Percentiles rank a stretch among this genome's conserved stretches.
Evolutionary conservation across 2,797 vertebrate species (phyloP).

Genomic region (Malacoctenus gilli): DNA sequence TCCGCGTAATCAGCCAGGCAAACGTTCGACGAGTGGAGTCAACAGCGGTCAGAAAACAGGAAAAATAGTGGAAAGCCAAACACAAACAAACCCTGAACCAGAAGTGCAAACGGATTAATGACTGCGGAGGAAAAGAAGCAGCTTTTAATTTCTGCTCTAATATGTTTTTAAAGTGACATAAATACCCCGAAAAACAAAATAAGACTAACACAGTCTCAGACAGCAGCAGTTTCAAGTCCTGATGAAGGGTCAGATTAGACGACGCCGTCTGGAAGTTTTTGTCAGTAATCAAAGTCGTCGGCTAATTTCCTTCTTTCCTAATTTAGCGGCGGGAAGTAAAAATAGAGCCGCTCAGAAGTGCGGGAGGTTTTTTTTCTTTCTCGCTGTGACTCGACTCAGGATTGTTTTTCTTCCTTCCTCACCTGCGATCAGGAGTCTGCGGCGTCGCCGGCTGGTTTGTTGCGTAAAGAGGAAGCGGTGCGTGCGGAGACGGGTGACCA

Average conservation of each 20-base stretch:
- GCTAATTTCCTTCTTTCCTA: slow-evolving; percentile 40
- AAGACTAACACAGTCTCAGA: no score
- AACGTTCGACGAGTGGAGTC: no score
- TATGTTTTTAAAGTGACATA: no score
- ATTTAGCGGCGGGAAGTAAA: slow-evolving; percentile 56
- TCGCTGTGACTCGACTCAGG: slow-evolving; percentile 17
- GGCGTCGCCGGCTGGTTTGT: not conserved
- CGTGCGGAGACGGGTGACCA: slow-evolving; percentile 17
- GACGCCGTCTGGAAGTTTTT: slow-evolving; percentile 13
- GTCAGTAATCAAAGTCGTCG: slow-evolving; percentile 50
- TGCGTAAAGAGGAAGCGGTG: not conserved
- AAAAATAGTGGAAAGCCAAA: no score
- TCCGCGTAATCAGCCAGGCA: no score
- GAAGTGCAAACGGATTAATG: no score
- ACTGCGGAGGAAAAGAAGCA: no score
- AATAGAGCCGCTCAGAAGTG: slow-evolving; percentile 51
- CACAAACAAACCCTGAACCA: no score
- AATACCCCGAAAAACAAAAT: no score
- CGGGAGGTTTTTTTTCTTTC: slow-evolving; percentile 13
- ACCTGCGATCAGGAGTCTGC: slow-evolving; percentile 1
- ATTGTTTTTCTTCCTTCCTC: slow-evolving; percentile 4
- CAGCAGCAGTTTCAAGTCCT: slow-evolving; percentile 3
- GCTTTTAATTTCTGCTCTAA: no score
- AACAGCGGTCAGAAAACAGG: no score
- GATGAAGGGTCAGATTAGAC: slow-evolving; percentile 11